Evolutionary conservation across 2,797 vertebrate species (phyloP), one percentile per base, ranked within the genome.

Genomic region (Falco peregrinus): DNA sequence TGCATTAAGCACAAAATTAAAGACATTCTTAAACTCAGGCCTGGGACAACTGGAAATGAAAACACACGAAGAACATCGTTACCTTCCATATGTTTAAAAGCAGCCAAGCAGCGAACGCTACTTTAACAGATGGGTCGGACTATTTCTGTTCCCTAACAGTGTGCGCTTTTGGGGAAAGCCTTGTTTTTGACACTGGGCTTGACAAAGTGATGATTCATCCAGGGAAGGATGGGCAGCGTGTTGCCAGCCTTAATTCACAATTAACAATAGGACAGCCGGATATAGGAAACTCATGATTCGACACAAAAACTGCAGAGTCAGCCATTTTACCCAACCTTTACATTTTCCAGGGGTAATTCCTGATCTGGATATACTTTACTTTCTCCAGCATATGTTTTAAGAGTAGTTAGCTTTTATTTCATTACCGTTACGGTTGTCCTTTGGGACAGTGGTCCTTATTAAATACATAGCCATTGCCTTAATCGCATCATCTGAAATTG

Each of bases 181-280:
- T 81, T 83, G 83, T 54, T 96, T 94, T 94, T 75, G 90, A 93
- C 77, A 87, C n/a, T 39, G 90, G 68, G 70, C 50, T 94, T 87
- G 84, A 97, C 95, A 96, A 96, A 96, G 84, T 92, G 93, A 95
- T 94, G 96, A 97, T 95, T 97, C 97, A 97, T 75, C 82, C 63
- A 77, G 67, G 60, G 93, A 89, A 96, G 77, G 65, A 91, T 63
- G 41, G 90, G 78, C 77, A 92, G 95, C 63, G 84, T 60, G 56
- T n/a, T 95, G 86, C 81, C 91, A 93, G 96, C 92, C 87, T 92
- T 92, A 89, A 73, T 92, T 89, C 91, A 97, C 88, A 94, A 78
- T 53, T 89, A 74, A 85, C 91, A 97, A 73, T 73, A 61, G 85
- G 84, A 91, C 48, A 73, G 95, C 43, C 84, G 15, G 73, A 90